Evolutionary conservation across 2,888 invertebrate species (phyloP), one percentile per base, ranked within the genome.

Genomic region (Tinea semifulvella): DNA sequence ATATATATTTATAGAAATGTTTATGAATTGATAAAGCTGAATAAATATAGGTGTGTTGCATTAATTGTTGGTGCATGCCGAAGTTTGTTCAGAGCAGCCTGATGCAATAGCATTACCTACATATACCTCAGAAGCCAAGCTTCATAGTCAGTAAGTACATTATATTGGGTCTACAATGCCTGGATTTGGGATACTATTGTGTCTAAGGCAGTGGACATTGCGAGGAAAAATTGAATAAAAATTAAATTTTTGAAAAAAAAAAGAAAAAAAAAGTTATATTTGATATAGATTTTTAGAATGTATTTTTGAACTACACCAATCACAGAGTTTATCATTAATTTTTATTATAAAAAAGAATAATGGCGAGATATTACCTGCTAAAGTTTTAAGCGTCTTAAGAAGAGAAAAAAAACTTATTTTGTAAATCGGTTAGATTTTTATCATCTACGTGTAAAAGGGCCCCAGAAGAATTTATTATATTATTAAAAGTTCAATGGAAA

Each of bases 121-220:
- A 58, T 58, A 63, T 77, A 79, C 77, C 79, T 79, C 79, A 75
- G 77, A 74, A 64, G 75, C 68, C 53, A 51, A 52, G 28, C 50
- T 57, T 72, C 68, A 63, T 69, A 74, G 68, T 64, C 58, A 67
- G 59, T 61, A 62, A 62, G 58, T 8, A 60, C 55, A 57, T 56
- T 57, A 53, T 59, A 61, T 63, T 65, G 58, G 60, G 56, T 65
- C 60, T 61, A 55, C 8, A 20, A 46, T 38, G 19, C 38, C 38
- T 17, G 38, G 16, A 13, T n/a, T n/a, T 14, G 36, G 7, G 13
- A 31, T 14, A 31, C 14, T 31, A 31, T 14, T 31, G 31, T 14
- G 31, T 31, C 31, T 14, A n/a, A 31, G 14, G 31, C 4, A 31
- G 31, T 31, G 31, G 31, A 31, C 31, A 31, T 31, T 31, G 31